Evolutionary conservation across 2,797 vertebrate species (phyloP), one percentile per base, ranked within the genome.

Genomic region (Aldrovandia affinis): DNA sequence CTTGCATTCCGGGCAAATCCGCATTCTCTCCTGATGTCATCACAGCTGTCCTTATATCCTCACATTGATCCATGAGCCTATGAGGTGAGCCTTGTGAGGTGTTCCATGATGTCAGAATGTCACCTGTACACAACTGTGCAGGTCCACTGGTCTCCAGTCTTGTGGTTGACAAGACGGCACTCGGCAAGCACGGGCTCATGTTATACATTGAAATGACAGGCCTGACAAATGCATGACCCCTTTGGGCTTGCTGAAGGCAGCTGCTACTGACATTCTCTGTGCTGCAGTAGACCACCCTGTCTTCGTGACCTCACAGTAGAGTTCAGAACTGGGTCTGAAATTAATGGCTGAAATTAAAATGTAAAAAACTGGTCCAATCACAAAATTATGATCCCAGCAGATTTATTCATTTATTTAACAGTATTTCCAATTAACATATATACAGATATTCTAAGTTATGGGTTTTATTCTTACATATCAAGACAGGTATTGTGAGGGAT

Each of bases 391-490:
- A 25, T 77, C 33, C 18, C 1, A 28, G n/a, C 14, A 63, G 20
- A 77, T 77, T 22, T 47, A 44, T 75, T 77, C n/a, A n/a, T n/a
- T n/a, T 73, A 73, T 73, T 73, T 22, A 73, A 73, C 5, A 42
- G 36, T 42, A 73, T 73, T 73, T 73, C 39, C 6, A 73, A 73
- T 73, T 30, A 73, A 73, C 68, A 73, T 42, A 77, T 44, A 77
- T n/a, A 77, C 33, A 47, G 6, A 77, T 44, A 75, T 75, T 47
- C 6, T 12, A 70, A 70, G 10, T 39, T 5, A 70, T 36, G 22
- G 25, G 70, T 18, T 54, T 83, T 33, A 82, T 36, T 73, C 28
- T 33, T 39, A 30, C 28, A 52, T 55, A 8, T 25, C 8, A 77
- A 47, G 8, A 15, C 36, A 1, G n/a, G 25, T 10, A 22, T 77